Percentiles rank a stretch among this genome's conserved stretches.
These are phyloP conservation scores for Tiaroga cobitis DNA, from an alignment of 2,797 vertebrate genomes.

Conservation along the genomic window DNA sequence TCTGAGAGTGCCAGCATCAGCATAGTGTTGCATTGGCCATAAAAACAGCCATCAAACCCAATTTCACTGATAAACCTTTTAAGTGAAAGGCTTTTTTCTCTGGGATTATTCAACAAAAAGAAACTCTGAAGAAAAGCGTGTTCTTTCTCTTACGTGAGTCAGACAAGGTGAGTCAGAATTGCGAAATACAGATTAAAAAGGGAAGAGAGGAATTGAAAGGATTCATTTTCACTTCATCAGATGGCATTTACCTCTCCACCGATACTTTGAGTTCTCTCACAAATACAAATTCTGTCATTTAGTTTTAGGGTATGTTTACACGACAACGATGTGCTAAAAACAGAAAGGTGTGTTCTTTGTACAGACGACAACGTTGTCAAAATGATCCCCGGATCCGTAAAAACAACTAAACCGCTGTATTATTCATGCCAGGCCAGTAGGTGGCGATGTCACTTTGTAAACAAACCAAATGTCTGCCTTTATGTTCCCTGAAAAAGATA, in stretches of 20 bases:
- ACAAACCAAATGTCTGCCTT: background rate
- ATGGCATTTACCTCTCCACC: background rate
- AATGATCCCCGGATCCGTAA: no score
- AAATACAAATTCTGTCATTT: background rate
- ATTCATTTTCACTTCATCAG: background rate
- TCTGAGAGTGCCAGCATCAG: background rate
- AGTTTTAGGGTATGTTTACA: background rate
- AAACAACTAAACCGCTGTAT: no score
- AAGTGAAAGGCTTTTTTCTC: background rate
- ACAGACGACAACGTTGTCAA: no score
- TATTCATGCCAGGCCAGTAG: no score
- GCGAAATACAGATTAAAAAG: background rate
- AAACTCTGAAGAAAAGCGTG: background rate
- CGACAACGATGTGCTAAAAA: no score
- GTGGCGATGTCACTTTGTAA: no score
- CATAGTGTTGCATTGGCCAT: background rate
- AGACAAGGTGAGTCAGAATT: slow-evolving; percentile 23
- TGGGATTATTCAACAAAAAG: background rate
- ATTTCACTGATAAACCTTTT: slow-evolving; percentile 5
- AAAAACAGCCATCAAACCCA: background rate
- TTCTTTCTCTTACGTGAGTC: background rate
- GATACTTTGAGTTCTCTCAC: background rate
- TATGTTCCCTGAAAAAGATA: background rate
- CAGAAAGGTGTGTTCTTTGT: no score
- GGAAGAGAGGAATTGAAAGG: background rate